Conservation (phyloP, 2,797 vertebrate species). For the Enteromius mattozi region DNA sequence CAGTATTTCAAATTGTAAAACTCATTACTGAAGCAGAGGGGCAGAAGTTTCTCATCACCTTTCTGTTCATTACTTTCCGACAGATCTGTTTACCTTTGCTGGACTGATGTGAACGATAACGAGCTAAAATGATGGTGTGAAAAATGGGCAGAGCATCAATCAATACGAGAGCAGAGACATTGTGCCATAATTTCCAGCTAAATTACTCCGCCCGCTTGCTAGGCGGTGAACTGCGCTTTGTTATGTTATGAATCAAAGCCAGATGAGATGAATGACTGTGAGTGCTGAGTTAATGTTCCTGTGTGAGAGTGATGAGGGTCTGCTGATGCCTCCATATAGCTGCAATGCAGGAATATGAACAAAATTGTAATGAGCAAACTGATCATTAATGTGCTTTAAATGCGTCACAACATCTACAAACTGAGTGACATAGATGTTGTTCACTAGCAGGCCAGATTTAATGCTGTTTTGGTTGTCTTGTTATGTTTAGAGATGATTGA, state of each 20-base stretch:
- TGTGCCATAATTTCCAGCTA: constrained; percentile 47
- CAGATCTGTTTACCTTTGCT: constrained; percentile 67
- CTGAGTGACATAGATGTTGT: not conserved
- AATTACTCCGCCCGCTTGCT: constrained; percentile 40
- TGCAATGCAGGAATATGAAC: constrained; percentile 24
- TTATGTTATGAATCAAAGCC: constrained; percentile 41
- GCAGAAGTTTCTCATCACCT: constrained; percentile 41
- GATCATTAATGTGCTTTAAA: constrained; percentile 26
- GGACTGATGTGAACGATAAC: constrained; percentile 59
- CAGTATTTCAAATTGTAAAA: not conserved
- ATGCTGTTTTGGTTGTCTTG: not conserved
- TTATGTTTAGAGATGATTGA: not conserved
- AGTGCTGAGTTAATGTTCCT: constrained; percentile 37
- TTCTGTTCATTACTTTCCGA: constrained; percentile 48
- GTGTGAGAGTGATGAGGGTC: constrained; percentile 37
- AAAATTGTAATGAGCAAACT: constrained; percentile 5
- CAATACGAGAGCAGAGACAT: constrained; percentile 46
- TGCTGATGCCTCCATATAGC: constrained; percentile 14
- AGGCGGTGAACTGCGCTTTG: constrained; percentile 42
- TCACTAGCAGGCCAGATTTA: not conserved
- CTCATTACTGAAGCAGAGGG: not conserved
- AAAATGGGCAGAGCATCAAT: constrained; percentile 57
- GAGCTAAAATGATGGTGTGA: constrained; percentile 59
- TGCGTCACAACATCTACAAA: not conserved
- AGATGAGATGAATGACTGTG: constrained; percentile 41